These are phyloP conservation scores for Mesorhabditis sp. DNA, from an alignment of 2,888 invertebrate species.

Conservation along the genomic window DNA sequence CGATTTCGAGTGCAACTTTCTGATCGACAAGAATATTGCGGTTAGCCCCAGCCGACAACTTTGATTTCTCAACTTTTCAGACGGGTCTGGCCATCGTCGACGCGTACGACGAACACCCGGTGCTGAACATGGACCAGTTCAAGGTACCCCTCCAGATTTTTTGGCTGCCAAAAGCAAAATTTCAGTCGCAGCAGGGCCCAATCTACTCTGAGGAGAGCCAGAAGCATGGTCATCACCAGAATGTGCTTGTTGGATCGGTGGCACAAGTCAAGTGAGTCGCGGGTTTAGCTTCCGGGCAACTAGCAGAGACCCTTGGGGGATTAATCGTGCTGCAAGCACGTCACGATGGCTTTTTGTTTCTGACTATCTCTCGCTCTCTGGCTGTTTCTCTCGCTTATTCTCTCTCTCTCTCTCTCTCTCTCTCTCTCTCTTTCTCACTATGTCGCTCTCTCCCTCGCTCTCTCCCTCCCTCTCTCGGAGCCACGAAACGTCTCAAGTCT, in stretches of 20 bases:
- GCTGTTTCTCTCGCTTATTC: too few relatives aligned
- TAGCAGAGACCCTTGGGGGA: too few relatives aligned
- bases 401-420: too few relatives aligned
- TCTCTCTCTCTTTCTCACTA: too few relatives aligned
- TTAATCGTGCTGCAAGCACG: neutral
- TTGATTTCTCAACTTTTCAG: conserved; percentile 17
- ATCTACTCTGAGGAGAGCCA: conserved; percentile 28
- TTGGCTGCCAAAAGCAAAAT: too few relatives aligned
- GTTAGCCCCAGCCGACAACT: conserved; percentile 16
- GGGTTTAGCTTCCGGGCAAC: too few relatives aligned
- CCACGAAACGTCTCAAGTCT: too few relatives aligned
- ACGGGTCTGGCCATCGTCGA: conserved; percentile 35
- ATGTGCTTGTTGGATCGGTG: conserved; percentile 21
- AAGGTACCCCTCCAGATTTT: conserved; percentile 19
- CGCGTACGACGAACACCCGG: conserved; percentile 20
- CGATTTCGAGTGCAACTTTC: conserved; percentile 46
- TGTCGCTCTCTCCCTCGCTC: too few relatives aligned
- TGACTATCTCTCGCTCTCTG: too few relatives aligned
- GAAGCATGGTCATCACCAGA: conserved; percentile 9
- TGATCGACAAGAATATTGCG: conserved; percentile 42
- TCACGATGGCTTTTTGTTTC: neutral
- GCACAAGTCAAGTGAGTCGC: conserved; percentile 19
- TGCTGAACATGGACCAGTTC: conserved; percentile 28
- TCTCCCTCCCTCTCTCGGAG: too few relatives aligned
- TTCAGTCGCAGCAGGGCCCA: conserved; percentile 13